Evolutionary conservation across 2,888 invertebrate species (phyloP).

Genomic region (Orchesellides sinensis): DNA sequence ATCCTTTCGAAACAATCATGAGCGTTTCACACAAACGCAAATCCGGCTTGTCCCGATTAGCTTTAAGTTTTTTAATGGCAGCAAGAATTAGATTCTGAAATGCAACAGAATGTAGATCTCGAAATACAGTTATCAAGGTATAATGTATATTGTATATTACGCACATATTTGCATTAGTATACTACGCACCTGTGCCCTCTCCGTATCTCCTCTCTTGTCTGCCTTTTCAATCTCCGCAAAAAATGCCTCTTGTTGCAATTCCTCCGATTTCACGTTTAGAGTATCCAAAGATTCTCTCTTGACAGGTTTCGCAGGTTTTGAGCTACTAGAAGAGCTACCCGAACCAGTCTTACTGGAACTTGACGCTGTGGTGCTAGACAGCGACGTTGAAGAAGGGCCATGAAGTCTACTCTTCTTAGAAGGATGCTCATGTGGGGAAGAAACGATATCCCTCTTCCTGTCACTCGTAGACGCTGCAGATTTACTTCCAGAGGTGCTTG

Average conservation of each 20-base stretch:
- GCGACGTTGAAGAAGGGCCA: background rate
- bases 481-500: conserved; percentile 17
- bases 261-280: conserved; percentile 57
- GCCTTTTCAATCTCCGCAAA: conserved; percentile 65
- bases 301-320: conserved; percentile 52
- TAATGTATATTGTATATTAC: background rate
- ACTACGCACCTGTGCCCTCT: conserved; percentile 60
- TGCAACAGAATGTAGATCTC: background rate
- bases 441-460: conserved; percentile 40
- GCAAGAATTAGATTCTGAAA: conserved; percentile 78
- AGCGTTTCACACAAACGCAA: conserved; percentile 87
- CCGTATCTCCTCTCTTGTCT: conserved; percentile 49
- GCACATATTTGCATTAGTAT: background rate
- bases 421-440: conserved; percentile 28
- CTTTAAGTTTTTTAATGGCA: conserved; percentile 87
- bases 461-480: conserved; percentile 34
- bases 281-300: conserved; percentile 55
- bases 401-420: conserved; percentile 51
- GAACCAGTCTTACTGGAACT: conserved; percentile 8
- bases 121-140: background rate
- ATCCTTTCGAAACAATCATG: conserved; percentile 77
- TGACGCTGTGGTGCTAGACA: background rate
- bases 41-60: conserved; percentile 90
- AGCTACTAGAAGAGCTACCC: background rate
- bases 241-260: conserved; percentile 66